Evolutionary conservation across 1,140 invertebrate genomes (phyloP).

Genomic region (Heliconius melpomene): DNA sequence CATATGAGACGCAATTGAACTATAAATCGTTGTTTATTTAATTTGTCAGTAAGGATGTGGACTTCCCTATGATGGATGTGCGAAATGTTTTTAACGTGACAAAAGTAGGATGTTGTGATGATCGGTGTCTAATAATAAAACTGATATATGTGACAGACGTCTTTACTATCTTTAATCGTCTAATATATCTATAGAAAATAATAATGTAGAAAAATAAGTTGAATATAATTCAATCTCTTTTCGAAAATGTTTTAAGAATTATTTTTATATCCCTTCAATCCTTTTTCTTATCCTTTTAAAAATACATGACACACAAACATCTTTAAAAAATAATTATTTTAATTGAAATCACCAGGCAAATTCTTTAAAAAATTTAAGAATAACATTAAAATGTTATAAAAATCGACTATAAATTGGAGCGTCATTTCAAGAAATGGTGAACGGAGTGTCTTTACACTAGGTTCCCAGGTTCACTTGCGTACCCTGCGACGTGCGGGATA

Average conservation of each 20-base stretch:
- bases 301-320: too few species aligned
- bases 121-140: background rate
- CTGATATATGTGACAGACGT: background rate
- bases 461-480: too few species aligned
- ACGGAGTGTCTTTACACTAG: too few species aligned
- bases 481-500: too few species aligned
- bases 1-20: background rate
- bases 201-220: background rate
- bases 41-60: constrained; percentile 16
- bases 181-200: background rate
- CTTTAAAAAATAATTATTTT: too few species aligned
- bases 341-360: too few species aligned
- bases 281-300: too few species aligned
- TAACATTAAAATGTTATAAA: background rate
- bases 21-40: constrained; percentile 22
- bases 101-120: background rate
- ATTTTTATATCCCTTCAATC: background rate
- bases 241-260: background rate
- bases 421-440: too few species aligned
- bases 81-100: constrained; percentile 5
- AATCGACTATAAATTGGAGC: background rate
- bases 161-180: background rate
- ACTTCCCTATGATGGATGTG: constrained; percentile 23
- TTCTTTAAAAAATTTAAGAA: background rate
- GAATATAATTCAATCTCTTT: background rate